Percentiles rank a stretch among this genome's conserved stretches.
phyloP scores from a whole-genome alignment of 2,888 invertebrate genomes.

The Anorthoa munda region DNA sequence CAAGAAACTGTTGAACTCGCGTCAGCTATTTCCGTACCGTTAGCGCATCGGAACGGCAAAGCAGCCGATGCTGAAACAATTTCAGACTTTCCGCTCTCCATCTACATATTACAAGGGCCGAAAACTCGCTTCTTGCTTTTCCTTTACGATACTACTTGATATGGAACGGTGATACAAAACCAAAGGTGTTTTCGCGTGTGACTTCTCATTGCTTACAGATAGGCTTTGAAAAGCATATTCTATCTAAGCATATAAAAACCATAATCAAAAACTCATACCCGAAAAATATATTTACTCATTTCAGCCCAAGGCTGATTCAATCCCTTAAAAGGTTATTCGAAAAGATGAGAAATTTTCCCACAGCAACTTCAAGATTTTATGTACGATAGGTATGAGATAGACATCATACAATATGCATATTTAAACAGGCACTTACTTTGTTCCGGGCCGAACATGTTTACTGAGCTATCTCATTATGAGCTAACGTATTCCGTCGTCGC shows the following conservation, averaged over 20 bases:
- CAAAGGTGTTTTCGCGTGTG: slow-evolving; percentile 7
- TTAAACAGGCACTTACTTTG: slow-evolving; percentile 72
- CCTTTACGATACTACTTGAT: slow-evolving; percentile 12
- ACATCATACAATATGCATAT: slow-evolving; percentile 72
- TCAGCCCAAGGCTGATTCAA: slow-evolving; percentile 33
- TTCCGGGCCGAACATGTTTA: slow-evolving; percentile 75
- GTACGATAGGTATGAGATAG: slow-evolving; percentile 62
- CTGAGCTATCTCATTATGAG: slow-evolving; percentile 81
- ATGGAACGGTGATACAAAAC: not conserved
- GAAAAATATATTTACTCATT: slow-evolving; percentile 31
- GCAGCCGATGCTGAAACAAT: slow-evolving; percentile 53
- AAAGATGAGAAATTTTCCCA: slow-evolving; percentile 44
- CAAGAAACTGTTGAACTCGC: slow-evolving; percentile 48
- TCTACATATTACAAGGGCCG: slow-evolving; percentile 44
- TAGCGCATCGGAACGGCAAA: slow-evolving; percentile 42
- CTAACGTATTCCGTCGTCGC: slow-evolving; percentile 80
- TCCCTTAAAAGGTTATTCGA: slow-evolving; percentile 37
- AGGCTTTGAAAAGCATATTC: not conserved
- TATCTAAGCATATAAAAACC: slow-evolving; percentile 8
- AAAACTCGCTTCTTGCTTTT: slow-evolving; percentile 17
- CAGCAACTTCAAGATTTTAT: slow-evolving; percentile 57
- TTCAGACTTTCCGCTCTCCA: slow-evolving; percentile 40
- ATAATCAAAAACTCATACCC: slow-evolving; percentile 31
- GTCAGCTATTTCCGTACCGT: slow-evolving; percentile 45
- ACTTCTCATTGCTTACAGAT: not conserved